Evolutionary conservation across 2,113 vertebrate genomes (phyloP).

Genomic region (Corvus cornix): DNA sequence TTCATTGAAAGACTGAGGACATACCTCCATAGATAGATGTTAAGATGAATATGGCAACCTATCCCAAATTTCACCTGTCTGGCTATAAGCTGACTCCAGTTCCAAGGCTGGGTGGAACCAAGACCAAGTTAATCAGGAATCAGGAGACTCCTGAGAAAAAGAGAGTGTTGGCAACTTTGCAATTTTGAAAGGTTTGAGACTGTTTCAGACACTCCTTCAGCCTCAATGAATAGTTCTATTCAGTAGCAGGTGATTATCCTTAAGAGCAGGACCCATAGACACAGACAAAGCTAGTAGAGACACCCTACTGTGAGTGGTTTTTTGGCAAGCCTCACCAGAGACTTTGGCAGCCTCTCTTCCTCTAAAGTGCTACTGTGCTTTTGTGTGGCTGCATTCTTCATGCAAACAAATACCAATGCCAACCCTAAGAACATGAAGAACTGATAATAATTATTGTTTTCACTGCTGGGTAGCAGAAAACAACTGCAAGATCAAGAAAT

Average conservation of each 20-base stretch:
- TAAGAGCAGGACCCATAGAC: neutral
- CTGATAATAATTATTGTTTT: conserved; percentile 44
- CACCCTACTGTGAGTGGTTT: neutral
- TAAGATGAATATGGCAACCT: neutral
- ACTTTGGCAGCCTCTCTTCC: conserved; percentile 40
- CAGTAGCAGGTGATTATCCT: conserved; percentile 35
- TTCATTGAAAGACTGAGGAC: neutral
- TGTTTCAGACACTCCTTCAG: conserved; percentile 5
- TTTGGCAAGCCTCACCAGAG: conserved; percentile 37
- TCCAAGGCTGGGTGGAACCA: neutral
- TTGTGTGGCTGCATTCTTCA: conserved; percentile 37
- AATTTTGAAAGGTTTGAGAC: neutral
- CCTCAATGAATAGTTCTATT: conserved; percentile 37
- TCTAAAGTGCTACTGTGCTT: conserved; percentile 34
- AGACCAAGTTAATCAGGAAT: neutral
- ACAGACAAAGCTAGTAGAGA: neutral
- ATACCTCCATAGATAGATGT: neutral
- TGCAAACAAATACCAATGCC: conserved; percentile 18
- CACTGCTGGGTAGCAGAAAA: conserved; percentile 8
- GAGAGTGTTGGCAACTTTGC: neutral
- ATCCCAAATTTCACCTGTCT: neutral
- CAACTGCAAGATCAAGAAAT: neutral
- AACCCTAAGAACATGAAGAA: conserved; percentile 38
- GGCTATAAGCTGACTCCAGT: neutral
- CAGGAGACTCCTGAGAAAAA: neutral